Conservation (phyloP, 2,113 vertebrate genomes). For the Eolophus roseicapilla region DNA sequence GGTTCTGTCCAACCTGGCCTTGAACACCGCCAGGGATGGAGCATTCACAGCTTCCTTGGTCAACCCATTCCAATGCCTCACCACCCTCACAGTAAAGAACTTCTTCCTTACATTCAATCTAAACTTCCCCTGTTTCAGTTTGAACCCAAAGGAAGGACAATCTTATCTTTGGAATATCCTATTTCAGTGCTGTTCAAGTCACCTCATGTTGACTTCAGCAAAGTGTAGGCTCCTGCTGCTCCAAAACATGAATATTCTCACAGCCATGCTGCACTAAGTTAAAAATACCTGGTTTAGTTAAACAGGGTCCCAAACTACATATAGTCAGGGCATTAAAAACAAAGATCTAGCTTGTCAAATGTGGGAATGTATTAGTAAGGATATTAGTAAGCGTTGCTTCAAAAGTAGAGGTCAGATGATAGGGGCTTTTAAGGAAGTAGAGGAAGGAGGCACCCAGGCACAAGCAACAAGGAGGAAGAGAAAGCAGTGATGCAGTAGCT, state of each 20-base stretch:
- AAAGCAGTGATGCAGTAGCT: fast-evolving
- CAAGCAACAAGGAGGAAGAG: background rate
- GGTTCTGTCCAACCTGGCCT: background rate
- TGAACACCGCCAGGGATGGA: background rate
- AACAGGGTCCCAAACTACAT: background rate
- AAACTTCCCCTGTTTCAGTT: background rate
- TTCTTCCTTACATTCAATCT: background rate
- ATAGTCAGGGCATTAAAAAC: background rate
- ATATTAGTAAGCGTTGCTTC: background rate
- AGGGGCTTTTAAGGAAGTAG: background rate
- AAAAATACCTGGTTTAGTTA: background rate
- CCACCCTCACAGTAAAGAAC: background rate
- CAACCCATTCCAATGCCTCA: background rate
- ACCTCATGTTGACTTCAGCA: background rate
- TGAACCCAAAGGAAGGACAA: background rate
- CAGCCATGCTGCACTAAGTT: background rate
- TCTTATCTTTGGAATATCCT: background rate
- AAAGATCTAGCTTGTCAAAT: background rate
- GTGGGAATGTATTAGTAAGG: background rate
- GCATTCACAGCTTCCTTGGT: background rate
- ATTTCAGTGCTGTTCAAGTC: background rate
- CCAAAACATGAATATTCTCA: background rate
- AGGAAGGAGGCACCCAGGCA: background rate
- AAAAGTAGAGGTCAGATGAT: background rate
- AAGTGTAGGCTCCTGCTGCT: background rate